phyloP scores from a whole-genome alignment of 2,113 vertebrate genomes.

The Prionailurus bengalensis region DNA sequence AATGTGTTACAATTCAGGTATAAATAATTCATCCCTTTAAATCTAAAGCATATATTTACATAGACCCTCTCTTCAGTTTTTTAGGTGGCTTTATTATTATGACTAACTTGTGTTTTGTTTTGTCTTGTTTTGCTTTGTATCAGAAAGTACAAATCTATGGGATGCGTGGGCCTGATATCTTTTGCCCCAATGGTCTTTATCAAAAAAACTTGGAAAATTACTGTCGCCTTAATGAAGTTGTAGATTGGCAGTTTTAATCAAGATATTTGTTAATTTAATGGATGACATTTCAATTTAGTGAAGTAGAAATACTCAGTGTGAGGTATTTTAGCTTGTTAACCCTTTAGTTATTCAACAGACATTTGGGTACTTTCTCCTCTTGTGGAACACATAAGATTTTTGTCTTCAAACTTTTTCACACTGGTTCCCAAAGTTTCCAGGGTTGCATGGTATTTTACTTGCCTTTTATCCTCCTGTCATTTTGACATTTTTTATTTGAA shows the following conservation, averaged over 20 bases:
- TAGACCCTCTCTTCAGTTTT: not conserved
- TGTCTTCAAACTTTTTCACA: not conserved
- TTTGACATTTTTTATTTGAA: slow-evolving; percentile 9
- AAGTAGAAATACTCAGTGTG: not conserved
- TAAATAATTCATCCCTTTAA: not conserved
- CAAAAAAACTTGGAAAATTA: slow-evolving; percentile 9
- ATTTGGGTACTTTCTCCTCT: not conserved
- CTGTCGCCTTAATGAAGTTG: not conserved
- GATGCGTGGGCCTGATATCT: not conserved
- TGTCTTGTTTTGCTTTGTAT: not conserved
- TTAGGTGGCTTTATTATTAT: not conserved
- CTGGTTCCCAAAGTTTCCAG: not conserved
- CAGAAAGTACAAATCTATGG: not conserved
- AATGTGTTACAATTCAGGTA: not conserved
- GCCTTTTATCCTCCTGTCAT: not conserved
- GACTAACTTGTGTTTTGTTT: not conserved
- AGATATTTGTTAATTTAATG: not conserved
- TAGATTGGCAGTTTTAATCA: slow-evolving; percentile 25
- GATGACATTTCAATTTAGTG: not conserved
- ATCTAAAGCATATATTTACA: not conserved
- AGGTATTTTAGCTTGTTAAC: not conserved
- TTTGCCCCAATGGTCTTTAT: not conserved
- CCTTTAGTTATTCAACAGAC: not conserved
- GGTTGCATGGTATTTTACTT: not conserved
- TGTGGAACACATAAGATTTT: not conserved